Base-by-base conservation (phyloP, 2,888 invertebrate genomes). In the Aphidoletes aphidimyza region DNA sequence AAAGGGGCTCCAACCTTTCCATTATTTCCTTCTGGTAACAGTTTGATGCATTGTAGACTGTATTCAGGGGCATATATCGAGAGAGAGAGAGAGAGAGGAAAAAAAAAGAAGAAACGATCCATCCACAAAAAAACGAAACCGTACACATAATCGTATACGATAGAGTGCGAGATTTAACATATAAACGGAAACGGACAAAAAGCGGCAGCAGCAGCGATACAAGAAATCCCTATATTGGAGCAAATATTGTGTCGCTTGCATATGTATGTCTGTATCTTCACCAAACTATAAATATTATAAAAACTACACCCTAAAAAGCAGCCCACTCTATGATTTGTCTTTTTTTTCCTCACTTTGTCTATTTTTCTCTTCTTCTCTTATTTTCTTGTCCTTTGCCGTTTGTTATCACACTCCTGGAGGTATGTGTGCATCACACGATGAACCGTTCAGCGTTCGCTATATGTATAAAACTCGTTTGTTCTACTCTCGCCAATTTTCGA, bases 221-320 rank as follows among this genome's bases (percentile, higher is more conserved):
- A 81, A 81, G 81, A 36, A 26, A 81, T 81, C 81, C 19, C 81
- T 81, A 81, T 81, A 81, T 81, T 37, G 37, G 22, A 37, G 11
- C 81, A 37, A 81, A 81, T 81, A 81, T 81, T 81, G 37, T 81
- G 81, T 81, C 81, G 81, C 81, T 37, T 37, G 37, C 37, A 81
- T 81, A 37, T 81, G 81, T 81, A 37, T 37, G 81, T 81, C 37
- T 81, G 37, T 81, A 81, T 81, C 37, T 81, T 81, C 81, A 22
- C 81, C 81, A 81, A 81, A 81, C 81, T 81, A 81, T 37, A 81
- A 81, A 81, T 81, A 81, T 81, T 81, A 81, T 81, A 81, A 81
- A 81, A 81, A 81, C 36, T 81, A 81, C 81, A 81, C 81, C 81
- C 81, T 81, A 81, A 81, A 81, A 81, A 37, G 37, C 81, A 81